phyloP scores from a whole-genome alignment of 2,113 vertebrate genomes.

The Empidonax alnorum region DNA sequence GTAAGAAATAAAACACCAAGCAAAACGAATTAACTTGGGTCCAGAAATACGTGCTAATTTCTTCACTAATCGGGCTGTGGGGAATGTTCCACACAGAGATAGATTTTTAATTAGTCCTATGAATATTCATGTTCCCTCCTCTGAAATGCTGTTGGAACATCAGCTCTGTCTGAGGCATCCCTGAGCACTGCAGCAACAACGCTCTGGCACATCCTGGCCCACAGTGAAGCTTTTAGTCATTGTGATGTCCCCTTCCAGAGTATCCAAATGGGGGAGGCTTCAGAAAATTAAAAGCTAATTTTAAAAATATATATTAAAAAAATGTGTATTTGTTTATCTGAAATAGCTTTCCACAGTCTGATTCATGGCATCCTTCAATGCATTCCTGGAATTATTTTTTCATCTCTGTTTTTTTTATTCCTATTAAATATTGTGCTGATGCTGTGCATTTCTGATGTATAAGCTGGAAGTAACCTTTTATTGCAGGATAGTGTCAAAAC shows the following conservation, averaged over 20 bases:
- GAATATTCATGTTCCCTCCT: constrained; percentile 49
- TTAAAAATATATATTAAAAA: not conserved
- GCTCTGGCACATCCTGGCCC: not conserved
- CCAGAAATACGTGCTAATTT: constrained; percentile 50
- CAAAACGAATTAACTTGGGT: constrained; percentile 30
- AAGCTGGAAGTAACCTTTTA: constrained; percentile 7
- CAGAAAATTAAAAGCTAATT: not conserved
- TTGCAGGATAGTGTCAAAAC: not conserved
- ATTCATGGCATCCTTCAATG: not conserved
- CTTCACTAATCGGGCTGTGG: constrained; percentile 26
- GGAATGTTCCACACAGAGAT: constrained; percentile 30
- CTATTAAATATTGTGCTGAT: not conserved
- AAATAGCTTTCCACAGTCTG: not conserved
- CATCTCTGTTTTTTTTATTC: not conserved
- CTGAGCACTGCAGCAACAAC: not conserved
- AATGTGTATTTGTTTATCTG: not conserved
- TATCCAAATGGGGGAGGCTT: not conserved
- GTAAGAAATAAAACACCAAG: not conserved
- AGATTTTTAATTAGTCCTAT: constrained; percentile 52
- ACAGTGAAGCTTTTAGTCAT: not conserved
- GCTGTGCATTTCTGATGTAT: not conserved
- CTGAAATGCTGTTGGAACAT: constrained; percentile 9
- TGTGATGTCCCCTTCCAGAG: not conserved
- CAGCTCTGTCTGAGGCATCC: constrained; percentile 1
- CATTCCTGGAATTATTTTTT: not conserved